A percentile compares a stretch with the other conserved stretches of the same genome.
phyloP scores from a whole-genome alignment of 1,140 invertebrate species.

The Caenorhabditis latens region DNA sequence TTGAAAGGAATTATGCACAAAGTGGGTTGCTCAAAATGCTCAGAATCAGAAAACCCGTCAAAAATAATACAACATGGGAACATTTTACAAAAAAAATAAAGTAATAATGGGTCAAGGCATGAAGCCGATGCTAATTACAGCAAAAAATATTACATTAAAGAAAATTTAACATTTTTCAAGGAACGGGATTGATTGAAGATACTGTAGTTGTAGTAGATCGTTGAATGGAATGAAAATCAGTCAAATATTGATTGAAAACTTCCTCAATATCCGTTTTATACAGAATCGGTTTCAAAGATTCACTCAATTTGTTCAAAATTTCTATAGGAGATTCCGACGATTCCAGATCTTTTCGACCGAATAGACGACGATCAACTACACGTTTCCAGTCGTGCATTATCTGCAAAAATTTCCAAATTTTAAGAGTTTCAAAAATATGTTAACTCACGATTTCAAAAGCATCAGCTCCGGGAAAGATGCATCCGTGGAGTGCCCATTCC shows the following conservation, averaged over 20 bases:
- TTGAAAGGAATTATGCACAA: neutral
- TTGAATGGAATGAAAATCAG: constrained; percentile 1
- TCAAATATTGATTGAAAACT: constrained; percentile 18
- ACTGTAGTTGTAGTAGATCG: neutral
- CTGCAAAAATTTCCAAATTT: constrained; percentile 9
- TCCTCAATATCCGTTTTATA: constrained; percentile 17
- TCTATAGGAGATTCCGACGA: neutral
- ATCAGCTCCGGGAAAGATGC: constrained; percentile 4
- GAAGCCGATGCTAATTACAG: too few relatives aligned
- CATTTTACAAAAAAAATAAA: too few relatives aligned
- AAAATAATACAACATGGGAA: too few relatives aligned
- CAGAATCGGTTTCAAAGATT: neutral
- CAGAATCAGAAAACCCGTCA: too few relatives aligned
- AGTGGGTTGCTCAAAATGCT: too few relatives aligned
- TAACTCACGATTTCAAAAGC: constrained; percentile 31
- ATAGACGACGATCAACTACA: neutral
- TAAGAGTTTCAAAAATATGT: neutral
- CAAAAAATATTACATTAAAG: too few relatives aligned
- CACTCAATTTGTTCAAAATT: constrained; percentile 9
- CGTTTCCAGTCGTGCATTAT: constrained; percentile 40
- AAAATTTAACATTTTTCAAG: too few relatives aligned
- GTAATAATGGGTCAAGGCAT: too few relatives aligned
- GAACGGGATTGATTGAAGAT: too few relatives aligned
- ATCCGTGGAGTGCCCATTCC: neutral
- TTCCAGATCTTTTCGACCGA: neutral